Evolutionary conservation across 2,113 vertebrate species (phyloP), one percentile per base, ranked within the genome.

Genomic region (rat (Rattus norvegicus)): DNA sequence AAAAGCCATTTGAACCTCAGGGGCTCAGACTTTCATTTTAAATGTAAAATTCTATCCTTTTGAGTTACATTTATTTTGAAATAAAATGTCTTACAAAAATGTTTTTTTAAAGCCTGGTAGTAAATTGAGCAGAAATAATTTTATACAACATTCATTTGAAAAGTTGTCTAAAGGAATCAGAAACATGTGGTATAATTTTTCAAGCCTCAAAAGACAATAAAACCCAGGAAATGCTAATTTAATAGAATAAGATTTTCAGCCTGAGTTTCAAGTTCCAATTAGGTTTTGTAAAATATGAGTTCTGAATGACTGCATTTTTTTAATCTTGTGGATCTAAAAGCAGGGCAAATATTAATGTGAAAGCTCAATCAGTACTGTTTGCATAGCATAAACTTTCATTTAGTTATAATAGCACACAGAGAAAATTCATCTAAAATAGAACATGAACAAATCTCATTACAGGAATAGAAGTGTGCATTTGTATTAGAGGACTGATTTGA

Each of bases 301-400:
- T 95, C 59, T 39, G 43, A 95, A 81, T 94, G 80, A 92, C 67
- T 96, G 67, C 90, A 94, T 72, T 70, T 94, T 69, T 89, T 49
- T 22, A 95, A 92, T 95, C 72, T 86, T 95, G 54, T 79, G 63
- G 59, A 72, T 95, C 70, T 92, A 79, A 97, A 97, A 90, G 80
- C 79, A 92, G 52, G 26, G 52, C 56, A 94, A 95, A 95, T 95
- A 97, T 94, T 97, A 92, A 90, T 92, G 56, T 94, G 80, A 94
- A 92, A 92, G 65, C 16, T 75, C 79, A 92, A 94, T 95, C 80
- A 88, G 20, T 28, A 92, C 59, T 92, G 36, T 90, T 97, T 90
- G 54, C 43, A 96, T 80, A 94, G 26, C 90, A 95, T 49, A 85
- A 43, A 87, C 49, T 90, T 94, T 90, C 72, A 96, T 88, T 97